A percentile compares a stretch with the other conserved stretches of the same genome.
phyloP scores from a whole-genome alignment of 2,888 invertebrate genomes.

The Nematopogon swammerdamellus region DNA sequence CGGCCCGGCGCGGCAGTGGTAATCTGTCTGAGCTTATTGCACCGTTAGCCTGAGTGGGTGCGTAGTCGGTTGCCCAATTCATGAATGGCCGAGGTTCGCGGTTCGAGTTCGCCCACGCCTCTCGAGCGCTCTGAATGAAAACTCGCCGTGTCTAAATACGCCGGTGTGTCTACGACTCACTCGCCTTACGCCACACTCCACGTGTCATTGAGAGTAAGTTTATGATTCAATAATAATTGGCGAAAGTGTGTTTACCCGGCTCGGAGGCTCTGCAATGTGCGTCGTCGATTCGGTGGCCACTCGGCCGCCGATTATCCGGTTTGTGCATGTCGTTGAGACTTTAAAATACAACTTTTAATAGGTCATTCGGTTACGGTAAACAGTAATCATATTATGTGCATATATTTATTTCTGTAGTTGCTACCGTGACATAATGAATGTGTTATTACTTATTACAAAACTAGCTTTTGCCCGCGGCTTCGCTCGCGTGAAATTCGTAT shows the following conservation, averaged over 20 bases:
- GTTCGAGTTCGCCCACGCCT: slow-evolving; percentile 34
- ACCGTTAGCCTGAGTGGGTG: slow-evolving; percentile 5
- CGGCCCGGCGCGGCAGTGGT: too few relatives aligned
- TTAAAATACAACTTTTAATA: too few relatives aligned
- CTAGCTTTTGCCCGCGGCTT: too few relatives aligned
- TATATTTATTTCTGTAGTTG: too few relatives aligned
- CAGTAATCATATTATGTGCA: too few relatives aligned
- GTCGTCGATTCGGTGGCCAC: neutral
- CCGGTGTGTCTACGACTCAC: slow-evolving; percentile 30
- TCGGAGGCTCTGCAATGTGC: neutral
- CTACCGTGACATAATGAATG: too few relatives aligned
- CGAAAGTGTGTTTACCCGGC: neutral
- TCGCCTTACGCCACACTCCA: slow-evolving; percentile 33
- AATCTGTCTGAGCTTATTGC: neutral
- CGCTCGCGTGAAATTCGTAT: too few relatives aligned
- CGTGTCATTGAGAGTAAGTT: slow-evolving; percentile 26
- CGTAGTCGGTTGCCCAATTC: slow-evolving; percentile 33
- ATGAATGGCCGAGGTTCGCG: slow-evolving; percentile 40
- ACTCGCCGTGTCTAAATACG: slow-evolving; percentile 32
- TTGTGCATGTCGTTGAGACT: too few relatives aligned
- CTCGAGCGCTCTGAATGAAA: slow-evolving; percentile 34
- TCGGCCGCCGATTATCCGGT: too few relatives aligned
- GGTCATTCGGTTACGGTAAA: too few relatives aligned
- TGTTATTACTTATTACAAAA: too few relatives aligned
- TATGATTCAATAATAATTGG: neutral